A percentile compares a stretch with the other conserved stretches of the same genome.
phyloP scores from a whole-genome alignment of 2,888 invertebrate species.

The Tipula vernalis region DNA sequence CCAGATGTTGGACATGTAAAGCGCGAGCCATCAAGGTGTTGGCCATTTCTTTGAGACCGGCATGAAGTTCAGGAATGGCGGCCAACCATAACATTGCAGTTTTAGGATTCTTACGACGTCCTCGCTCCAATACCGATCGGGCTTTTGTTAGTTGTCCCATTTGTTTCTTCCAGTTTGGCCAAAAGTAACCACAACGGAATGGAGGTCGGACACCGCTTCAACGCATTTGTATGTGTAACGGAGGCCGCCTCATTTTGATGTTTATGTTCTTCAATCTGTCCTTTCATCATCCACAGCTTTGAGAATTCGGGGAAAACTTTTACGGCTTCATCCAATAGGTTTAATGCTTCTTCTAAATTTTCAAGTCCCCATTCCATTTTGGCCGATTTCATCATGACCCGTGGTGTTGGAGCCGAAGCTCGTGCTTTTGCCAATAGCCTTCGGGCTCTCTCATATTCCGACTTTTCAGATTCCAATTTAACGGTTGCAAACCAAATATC shows the following conservation, averaged over 20 bases:
- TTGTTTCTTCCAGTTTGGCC: constrained; percentile 78
- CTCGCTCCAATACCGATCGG: constrained; percentile 90
- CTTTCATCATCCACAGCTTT: constrained; percentile 98
- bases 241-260: constrained; percentile 64
- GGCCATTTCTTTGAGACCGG: constrained; percentile 75
- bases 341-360: constrained; percentile 66
- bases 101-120: constrained; percentile 82
- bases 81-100: constrained; percentile 81
- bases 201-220: constrained; percentile 83
- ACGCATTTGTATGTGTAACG: constrained; percentile 73
- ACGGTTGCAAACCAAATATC: constrained; percentile 99
- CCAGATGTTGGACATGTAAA: constrained; percentile 69
- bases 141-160: constrained; percentile 83
- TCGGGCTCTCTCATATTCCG: constrained; percentile 89
- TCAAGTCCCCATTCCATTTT: constrained; percentile 95
- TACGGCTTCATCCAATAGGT: constrained; percentile 77
- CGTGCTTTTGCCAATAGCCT: constrained; percentile 83
- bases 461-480: constrained; percentile 96
- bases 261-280: constrained; percentile 89
- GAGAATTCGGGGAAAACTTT: constrained; percentile 84
- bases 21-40: constrained; percentile 90
- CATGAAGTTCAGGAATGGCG: constrained; percentile 78
- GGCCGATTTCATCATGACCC: constrained; percentile 98
- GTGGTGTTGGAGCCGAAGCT: constrained; percentile 86
- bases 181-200: constrained; percentile 87